These are phyloP conservation scores for Anniella stebbinsi DNA, from an alignment of 2,797 vertebrate genomes.

Conservation along the genomic window DNA sequence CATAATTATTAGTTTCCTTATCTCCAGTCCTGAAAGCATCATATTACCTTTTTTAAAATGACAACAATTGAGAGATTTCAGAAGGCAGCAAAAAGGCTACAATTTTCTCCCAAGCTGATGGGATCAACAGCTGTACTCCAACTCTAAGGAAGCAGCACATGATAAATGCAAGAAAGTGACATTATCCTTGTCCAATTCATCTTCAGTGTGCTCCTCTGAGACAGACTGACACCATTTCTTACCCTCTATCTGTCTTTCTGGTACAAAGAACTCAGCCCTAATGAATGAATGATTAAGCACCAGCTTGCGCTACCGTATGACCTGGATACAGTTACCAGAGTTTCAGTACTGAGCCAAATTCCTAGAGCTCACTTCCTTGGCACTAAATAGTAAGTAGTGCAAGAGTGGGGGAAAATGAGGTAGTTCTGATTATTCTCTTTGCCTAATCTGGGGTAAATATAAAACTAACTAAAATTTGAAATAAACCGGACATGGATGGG, in stretches of 20 bases:
- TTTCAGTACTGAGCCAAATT: slow-evolving; percentile 57
- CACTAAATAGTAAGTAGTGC: slow-evolving; percentile 38
- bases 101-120: neutral
- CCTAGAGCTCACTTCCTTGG: slow-evolving; percentile 60
- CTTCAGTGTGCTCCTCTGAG: slow-evolving; percentile 52
- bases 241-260: slow-evolving; percentile 68
- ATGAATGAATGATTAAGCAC: slow-evolving; percentile 69
- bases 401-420: neutral
- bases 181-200: slow-evolving; percentile 46
- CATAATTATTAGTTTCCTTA: slow-evolving; percentile 20
- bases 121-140: slow-evolving; percentile 51
- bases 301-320: slow-evolving; percentile 65
- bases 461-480: neutral
- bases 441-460: neutral
- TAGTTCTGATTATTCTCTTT: neutral
- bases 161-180: slow-evolving; percentile 42
- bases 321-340: slow-evolving; percentile 71
- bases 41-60: neutral
- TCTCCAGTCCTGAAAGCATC: neutral
- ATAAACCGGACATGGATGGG: neutral
- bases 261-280: slow-evolving; percentile 55
- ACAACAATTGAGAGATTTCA: slow-evolving; percentile 45
- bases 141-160: neutral
- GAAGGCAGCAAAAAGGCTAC: slow-evolving; percentile 29
- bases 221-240: slow-evolving; percentile 69